Base-by-base conservation (phyloP, 2,888 invertebrate genomes). In the Drosophila suboccidentalis region DNA sequence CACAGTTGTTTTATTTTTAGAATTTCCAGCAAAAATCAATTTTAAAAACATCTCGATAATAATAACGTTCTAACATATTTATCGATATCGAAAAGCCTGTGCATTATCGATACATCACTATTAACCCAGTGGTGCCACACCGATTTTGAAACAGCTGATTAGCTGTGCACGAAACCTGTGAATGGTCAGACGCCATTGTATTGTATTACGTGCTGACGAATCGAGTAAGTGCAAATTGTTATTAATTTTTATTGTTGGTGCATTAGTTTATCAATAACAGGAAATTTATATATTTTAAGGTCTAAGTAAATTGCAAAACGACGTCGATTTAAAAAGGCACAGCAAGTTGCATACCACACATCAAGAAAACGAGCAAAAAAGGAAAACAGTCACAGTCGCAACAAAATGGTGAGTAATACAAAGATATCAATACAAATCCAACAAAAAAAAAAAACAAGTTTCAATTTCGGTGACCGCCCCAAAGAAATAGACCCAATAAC, bases 341-440 rank as follows among this genome's bases (percentile, higher is more conserved):
- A 41, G 6, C 19, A n/a, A 19, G 32, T 47, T 51, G 5, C 10
- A 29, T 66, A 4, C 9, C 19, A 36, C 10, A 34, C 26, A 57
- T 19, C 22, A 15, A 15, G 32, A 50, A 50, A 5, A 15, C 64
- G 17, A 49, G 26, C 49, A 51, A 51, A 26, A 67, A 53, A 44
- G 63, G 44, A 54, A 57, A 67, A 62, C 64, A 78, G 60, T 61
- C 57, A 68, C 58, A 69, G 68, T 75, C 54, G 57, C 59, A 64
- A 57, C 73, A 85, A 87, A 89, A 85, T 85, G 84, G 84, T 85
- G 84, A 85, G 84, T 85, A 85, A 85, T 85, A 73, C 70, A 50
- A 34, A 61, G 73, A 77, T 70, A 76, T 70, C 61, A 68, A 53
- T 36, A 65, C 46, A 76, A 70, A 51, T 34, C 10, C 41, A 62